Base-by-base conservation (phyloP, 2,797 vertebrate species). In the Leptoclinus maculatus region DNA sequence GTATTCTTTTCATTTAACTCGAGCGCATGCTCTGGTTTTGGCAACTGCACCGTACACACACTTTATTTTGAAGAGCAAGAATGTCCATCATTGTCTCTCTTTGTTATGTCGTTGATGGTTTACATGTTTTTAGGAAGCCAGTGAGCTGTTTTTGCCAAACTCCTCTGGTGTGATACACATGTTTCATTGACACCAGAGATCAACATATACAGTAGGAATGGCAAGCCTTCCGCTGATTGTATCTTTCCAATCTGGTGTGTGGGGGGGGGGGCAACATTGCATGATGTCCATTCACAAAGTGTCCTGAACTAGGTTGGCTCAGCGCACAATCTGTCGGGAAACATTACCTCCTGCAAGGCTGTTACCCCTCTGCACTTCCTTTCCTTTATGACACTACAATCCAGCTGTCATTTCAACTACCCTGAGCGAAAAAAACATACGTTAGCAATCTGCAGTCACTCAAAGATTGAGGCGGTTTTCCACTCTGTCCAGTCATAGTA, bases 211-310 rank as follows among this genome's bases (percentile, higher is more conserved):
- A 80, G 56, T 66, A 53, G 77, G 79, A 54, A 67, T 58, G 69
- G 36, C 57, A 21, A 27, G 79, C 49, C 75, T 91, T 93, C 88
- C 81, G 80, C 49, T 36, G n/a, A 91, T 93, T 93, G 87, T 91
- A 70, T 83, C 80, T 84, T 80, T 80, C 53, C 73, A 83, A 64
- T 83, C 73, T 86, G 70, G 49, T 34, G 14, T 9, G 23, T 0
- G 7, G 19, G 0, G 3, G 12, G 58, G 34, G 67, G 66, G 25
- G 7, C 36, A 34, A 23, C 57, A 27, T 86, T 90, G 63, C 75
- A 84, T 85, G 90, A 89, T 65, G 70, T 80, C 83, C 87, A 88
- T 88, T 91, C 88, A 89, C 56, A 86, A 89, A 85, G 58, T 82
- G 77, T 80, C 83, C 72, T 82, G 64, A 80, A 67, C 66, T 66